Conservation (phyloP, 2,797 vertebrate genomes). For the Pseudocheirus occidentalis region DNA sequence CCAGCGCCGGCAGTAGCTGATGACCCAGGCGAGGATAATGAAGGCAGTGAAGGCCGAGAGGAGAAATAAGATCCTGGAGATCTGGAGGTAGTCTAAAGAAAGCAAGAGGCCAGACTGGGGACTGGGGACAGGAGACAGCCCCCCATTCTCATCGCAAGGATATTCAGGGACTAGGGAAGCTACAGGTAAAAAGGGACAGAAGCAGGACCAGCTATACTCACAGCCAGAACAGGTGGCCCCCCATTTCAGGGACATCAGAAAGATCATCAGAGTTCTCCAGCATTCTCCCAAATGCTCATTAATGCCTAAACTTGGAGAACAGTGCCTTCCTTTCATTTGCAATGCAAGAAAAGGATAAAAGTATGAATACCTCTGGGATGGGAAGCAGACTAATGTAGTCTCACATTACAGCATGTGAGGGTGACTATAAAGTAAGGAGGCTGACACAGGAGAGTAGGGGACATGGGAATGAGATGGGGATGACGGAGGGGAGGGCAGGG, state of each 20-base stretch:
- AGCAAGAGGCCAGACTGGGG: constrained; percentile 10
- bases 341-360: constrained; percentile 9
- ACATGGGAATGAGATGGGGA: too few species aligned
- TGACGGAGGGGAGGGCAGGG: too few species aligned
- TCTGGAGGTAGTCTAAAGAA: constrained; percentile 66
- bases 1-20: constrained; percentile 46
- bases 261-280: background rate
- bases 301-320: constrained; percentile 6
- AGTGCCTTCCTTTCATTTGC: constrained; percentile 21
- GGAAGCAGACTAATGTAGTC: background rate
- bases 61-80: constrained; percentile 62
- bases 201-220: background rate
- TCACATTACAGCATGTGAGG: background rate
- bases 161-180: constrained; percentile 31
- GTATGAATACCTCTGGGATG: background rate
- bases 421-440: background rate
- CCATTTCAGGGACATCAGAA: background rate
- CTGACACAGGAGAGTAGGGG: too few species aligned
- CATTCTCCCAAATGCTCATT: constrained; percentile 21
- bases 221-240: background rate
- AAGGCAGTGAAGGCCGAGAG: constrained; percentile 52
- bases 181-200: background rate
- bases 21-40: constrained; percentile 45
- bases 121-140: background rate
- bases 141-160: background rate